phyloP scores from a whole-genome alignment of 1,140 invertebrate genomes.

The Lamellibrachia luymesi region DNA sequence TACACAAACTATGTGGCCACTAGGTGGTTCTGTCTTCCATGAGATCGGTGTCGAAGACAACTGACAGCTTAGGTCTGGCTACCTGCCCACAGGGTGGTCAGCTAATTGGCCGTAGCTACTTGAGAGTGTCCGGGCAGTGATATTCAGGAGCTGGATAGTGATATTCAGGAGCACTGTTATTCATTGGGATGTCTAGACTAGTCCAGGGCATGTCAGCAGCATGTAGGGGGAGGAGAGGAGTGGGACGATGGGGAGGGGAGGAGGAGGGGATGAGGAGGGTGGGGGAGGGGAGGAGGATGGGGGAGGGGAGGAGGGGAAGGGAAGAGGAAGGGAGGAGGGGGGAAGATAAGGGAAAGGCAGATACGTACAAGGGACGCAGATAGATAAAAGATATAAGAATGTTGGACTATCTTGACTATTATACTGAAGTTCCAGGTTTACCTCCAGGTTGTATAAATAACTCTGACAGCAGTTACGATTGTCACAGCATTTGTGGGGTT shows the following conservation, averaged over 20 bases:
- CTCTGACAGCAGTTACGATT: not conserved
- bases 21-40: not conserved
- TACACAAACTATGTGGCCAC: not conserved
- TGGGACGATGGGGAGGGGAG: too few species aligned
- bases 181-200: not conserved
- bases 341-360: too few species aligned
- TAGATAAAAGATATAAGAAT: not conserved
- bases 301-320: too few species aligned
- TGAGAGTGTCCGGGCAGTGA: not conserved
- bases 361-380: too few species aligned
- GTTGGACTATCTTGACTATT: not conserved
- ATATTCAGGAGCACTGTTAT: not conserved
- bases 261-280: too few species aligned
- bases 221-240: not conserved
- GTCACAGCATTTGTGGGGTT: not conserved
- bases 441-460: not conserved
- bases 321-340: too few species aligned
- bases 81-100: not conserved
- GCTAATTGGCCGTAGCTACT: not conserved
- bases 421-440: not conserved
- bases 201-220: not conserved
- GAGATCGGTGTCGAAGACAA: not conserved
- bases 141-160: not conserved
- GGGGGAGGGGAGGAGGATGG: too few species aligned
- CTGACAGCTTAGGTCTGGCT: not conserved